Percentiles rank a stretch among this genome's conserved stretches.
Evolutionary conservation across 2,797 vertebrate genomes (phyloP).

Genomic region (Cuculus canorus): DNA sequence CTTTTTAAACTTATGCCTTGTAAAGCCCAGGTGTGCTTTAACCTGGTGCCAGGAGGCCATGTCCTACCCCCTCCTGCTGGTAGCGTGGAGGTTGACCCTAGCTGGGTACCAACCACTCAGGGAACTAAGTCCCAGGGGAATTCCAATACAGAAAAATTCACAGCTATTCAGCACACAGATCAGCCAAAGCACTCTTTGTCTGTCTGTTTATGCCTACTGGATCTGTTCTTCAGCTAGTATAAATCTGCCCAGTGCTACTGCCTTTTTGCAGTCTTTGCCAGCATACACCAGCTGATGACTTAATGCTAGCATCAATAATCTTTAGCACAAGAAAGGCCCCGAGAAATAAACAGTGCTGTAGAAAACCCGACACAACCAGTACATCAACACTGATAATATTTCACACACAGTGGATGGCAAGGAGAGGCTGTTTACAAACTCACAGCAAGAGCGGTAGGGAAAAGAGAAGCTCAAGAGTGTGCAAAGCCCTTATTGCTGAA

Average conservation of each 20-base stretch:
- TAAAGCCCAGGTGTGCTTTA: not conserved
- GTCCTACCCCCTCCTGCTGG: not conserved
- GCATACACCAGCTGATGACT: conserved; percentile 10
- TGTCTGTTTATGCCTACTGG: not conserved
- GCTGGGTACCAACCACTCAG: not conserved
- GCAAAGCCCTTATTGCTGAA: not conserved
- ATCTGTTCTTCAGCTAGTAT: not conserved
- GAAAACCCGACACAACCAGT: not conserved
- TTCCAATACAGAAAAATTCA: not conserved
- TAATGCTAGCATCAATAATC: conserved; percentile 11
- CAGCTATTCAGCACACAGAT: not conserved
- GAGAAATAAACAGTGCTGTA: conserved; percentile 9
- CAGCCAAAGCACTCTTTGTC: not conserved
- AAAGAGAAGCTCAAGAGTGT: not conserved
- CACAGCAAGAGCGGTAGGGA: not conserved
- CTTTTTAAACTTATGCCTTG: not conserved
- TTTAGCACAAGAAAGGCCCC: not conserved
- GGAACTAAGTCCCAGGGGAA: not conserved
- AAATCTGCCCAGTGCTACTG: not conserved
- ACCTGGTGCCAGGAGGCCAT: not conserved
- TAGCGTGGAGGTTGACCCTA: not conserved
- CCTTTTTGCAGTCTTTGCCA: not conserved
- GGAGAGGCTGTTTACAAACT: conserved; percentile 16
- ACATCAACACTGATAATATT: not conserved
- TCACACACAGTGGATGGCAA: not conserved